These are phyloP conservation scores for Platysternon megacephalum DNA, from an alignment of 2,113 vertebrate genomes.

Conservation along the genomic window DNA sequence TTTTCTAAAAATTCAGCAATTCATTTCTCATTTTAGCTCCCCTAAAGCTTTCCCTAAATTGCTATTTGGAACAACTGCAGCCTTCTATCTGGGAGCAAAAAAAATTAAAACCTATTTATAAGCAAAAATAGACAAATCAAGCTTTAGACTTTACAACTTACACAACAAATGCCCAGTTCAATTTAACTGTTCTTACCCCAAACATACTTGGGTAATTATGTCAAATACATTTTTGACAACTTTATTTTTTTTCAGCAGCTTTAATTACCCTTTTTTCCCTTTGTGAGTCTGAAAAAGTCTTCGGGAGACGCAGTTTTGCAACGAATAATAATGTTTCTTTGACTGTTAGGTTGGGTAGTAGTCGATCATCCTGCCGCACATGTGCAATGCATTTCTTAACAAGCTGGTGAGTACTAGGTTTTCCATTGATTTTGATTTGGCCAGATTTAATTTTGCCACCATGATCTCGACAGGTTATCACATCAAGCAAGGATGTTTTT, in stretches of 20 bases:
- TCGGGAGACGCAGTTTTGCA: conserved; percentile 91
- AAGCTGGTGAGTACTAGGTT: conserved; percentile 83
- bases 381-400: conserved; percentile 92
- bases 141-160: conserved; percentile 62
- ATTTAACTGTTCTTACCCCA: conserved; percentile 54
- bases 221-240: conserved; percentile 68
- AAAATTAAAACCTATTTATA: background rate
- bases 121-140: conserved; percentile 27
- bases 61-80: conserved; percentile 56
- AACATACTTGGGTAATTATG: conserved; percentile 56
- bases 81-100: conserved; percentile 30
- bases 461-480: conserved; percentile 90
- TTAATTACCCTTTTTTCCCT: conserved; percentile 89
- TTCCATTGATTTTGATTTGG: conserved; percentile 88
- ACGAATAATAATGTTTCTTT: conserved; percentile 91
- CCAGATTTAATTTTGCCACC: conserved; percentile 86
- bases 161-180: conserved; percentile 57
- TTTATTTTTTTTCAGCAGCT: conserved; percentile 64
- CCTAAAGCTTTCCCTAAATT: conserved; percentile 55
- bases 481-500: conserved; percentile 90
- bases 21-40: conserved; percentile 26
- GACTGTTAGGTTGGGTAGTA: conserved; percentile 93
- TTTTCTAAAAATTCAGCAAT: background rate
- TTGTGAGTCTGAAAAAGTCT: conserved; percentile 88
- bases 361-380: conserved; percentile 91